Evolutionary conservation across 37 sponge, comb jelly and placozoan species (phyloP), one percentile per base, ranked within the genome.

Genomic region (Cladorhizidae sp.): DNA sequence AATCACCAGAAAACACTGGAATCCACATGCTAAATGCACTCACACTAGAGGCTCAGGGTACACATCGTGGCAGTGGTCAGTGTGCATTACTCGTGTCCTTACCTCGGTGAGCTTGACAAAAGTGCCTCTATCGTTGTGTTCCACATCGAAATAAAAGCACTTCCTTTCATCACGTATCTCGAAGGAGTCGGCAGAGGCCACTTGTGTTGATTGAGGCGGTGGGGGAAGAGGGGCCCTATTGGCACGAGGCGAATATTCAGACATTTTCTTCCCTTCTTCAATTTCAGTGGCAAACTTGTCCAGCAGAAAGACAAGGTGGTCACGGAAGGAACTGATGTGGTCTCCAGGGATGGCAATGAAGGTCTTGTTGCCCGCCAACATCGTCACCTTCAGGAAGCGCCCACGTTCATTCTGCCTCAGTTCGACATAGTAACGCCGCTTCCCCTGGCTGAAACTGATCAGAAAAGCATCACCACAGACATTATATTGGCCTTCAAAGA

Each of bases 141-240:
- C 84, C 37, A 93, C 94, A 72, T 98, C 99, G 82, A 98, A 98
- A 74, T 87, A 98, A 80, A 98, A 95, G 57, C 78, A 77, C 92
- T 98, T 98, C 36, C 94, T 83, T 40, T 95, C 94, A 3, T 88
- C 87, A 12, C 89, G 69, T 35, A 95, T 86, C 78, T 95, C 94
- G 22, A 80, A 72, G 3, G 91, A 82, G 33, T 82, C 70, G n/a
- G 94, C 90, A 0, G 91, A 62, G 33, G 70, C 29, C 50, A 78
- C 77, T 9, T 45, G 49, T 9, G 49, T 45, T 31, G 84, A 72
- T 0, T 75, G 52, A 25, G 54, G 32, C 25, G 79, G 64, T 25
- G 79, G 70, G 32, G 68, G 29, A 17, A 2, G 29, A 15, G 72
- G 72, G 9, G 18, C 21, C 25, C 42, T 17, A 2, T 28, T 37